Base-by-base conservation (phyloP, 2,797 vertebrate genomes). In the Ctenochaetus hawaiiensis region DNA sequence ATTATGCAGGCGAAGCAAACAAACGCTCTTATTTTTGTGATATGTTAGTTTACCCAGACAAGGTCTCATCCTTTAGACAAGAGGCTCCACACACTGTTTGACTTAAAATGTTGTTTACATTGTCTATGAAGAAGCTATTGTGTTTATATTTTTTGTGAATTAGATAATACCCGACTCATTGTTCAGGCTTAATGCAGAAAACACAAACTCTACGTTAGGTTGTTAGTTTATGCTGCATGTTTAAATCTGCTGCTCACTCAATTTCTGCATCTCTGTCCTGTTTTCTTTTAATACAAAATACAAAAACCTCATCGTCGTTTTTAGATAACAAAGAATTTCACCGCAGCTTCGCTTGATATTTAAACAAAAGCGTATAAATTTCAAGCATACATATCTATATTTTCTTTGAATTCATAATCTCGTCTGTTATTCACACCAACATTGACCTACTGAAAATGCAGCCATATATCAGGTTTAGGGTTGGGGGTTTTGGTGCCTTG, bases 111-210 rank as follows among this genome's bases (percentile, higher is more conserved):
- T 75, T 70, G 67, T 87, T 85, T 76, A 39, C 41, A 59, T 82
- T 18, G 12, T 23, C 70, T 72, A n/a, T 2, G 9, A 17, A 77
- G 64, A 88, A 44, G 75, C 49, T 84, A 70, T 76, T 91, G 85
- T 20, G 54, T 77, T 73, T 48, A 70, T 78, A 45, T 68, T 75
- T 75, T 60, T 85, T 49, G 77, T 77, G 70, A 78, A 83, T 79
- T 73, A 89, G 80, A 84, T 89, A 81, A 91, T 87, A 87, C 84
- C 52, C 90, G 91, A 91, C 92, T 90, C 75, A 86, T 89, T 94
- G 95, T 89, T 61, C 69, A 80, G 49, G 66, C 68, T 61, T 54
- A 77, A 81, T 75, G 75, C 80, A 86, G 73, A 80, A 88, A 90
- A 88, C 78, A 81, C 54, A 54, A 76, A 23, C 11, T 67, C 77